Percentiles rank a stretch among this genome's conserved stretches.
These are phyloP conservation scores for Taeniopygia guttata DNA, from an alignment of 2,797 vertebrate genomes.

Conservation along the genomic window DNA sequence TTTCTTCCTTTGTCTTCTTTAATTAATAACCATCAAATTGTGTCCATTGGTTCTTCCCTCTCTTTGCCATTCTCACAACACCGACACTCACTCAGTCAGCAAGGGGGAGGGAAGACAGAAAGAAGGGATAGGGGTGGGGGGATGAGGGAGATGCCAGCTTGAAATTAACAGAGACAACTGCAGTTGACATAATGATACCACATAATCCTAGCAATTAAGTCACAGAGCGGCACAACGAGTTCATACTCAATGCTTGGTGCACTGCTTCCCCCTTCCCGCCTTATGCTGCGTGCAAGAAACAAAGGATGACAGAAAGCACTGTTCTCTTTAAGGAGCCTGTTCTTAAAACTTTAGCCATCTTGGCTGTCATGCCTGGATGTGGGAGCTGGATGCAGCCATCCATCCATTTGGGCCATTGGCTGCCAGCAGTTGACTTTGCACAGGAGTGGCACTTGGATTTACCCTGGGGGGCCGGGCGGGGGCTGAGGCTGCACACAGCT, in stretches of 20 bases:
- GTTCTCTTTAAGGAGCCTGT: conserved; percentile 25
- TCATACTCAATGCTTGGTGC: background rate
- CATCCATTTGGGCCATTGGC: conserved; percentile 71
- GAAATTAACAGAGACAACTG: conserved; percentile 52
- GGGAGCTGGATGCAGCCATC: conserved; percentile 53
- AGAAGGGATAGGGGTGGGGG: background rate
- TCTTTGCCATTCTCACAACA: background rate
- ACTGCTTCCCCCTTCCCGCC: background rate
- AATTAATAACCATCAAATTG: conserved; percentile 29
- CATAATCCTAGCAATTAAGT: conserved; percentile 57
- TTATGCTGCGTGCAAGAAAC: background rate
- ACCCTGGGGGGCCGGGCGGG: conserved; percentile 51
- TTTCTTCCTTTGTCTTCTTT: conserved; percentile 41
- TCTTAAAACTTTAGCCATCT: background rate
- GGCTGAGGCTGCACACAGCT: conserved; percentile 70
- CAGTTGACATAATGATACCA: conserved; percentile 61
- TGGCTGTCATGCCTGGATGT: conserved; percentile 12
- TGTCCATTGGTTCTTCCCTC: background rate
- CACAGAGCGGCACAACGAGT: background rate
- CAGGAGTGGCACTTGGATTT: conserved; percentile 74
- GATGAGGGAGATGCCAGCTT: background rate
- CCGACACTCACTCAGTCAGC: background rate
- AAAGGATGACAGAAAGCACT: background rate
- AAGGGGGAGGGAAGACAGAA: background rate
- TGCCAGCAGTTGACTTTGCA: conserved; percentile 73